These are phyloP conservation scores for Zenarchopterus dispar DNA, from an alignment of 2,797 vertebrate genomes.

Conservation along the genomic window DNA sequence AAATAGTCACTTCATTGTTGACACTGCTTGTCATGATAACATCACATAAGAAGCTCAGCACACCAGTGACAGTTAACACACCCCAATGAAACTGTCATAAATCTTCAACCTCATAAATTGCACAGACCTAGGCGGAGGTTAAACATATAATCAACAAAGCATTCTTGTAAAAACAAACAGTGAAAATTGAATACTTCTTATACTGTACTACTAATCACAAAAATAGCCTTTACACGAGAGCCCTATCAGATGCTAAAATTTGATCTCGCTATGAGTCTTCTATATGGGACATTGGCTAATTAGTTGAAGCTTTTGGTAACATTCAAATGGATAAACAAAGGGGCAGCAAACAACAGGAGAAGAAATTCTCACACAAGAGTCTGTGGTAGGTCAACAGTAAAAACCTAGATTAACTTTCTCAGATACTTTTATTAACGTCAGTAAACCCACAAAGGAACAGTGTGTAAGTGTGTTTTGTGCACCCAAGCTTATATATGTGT, in stretches of 20 bases:
- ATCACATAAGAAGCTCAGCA: constrained; percentile 30
- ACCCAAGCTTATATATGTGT: constrained; percentile 40
- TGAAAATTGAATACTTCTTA: background rate
- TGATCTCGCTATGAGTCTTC: background rate
- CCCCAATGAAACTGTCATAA: constrained; percentile 27
- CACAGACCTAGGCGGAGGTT: constrained; percentile 8
- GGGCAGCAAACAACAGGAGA: constrained; percentile 21
- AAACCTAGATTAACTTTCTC: constrained; percentile 32
- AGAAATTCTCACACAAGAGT: constrained; percentile 30
- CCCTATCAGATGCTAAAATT: background rate
- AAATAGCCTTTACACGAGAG: background rate
- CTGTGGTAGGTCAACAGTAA: constrained; percentile 34
- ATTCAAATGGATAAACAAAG: constrained; percentile 39
- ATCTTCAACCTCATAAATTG: constrained; percentile 27
- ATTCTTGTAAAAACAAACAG: constrained; percentile 17
- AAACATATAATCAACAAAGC: constrained; percentile 8
- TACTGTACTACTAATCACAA: background rate
- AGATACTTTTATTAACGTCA: constrained; percentile 14
- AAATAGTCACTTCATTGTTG: constrained; percentile 34
- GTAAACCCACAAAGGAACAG: constrained; percentile 38
- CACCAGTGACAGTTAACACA: constrained; percentile 34
- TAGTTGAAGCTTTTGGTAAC: constrained; percentile 10
- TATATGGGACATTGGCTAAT: background rate
- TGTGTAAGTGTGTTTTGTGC: constrained; percentile 41
- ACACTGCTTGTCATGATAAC: constrained; percentile 25